Conservation (phyloP, 2,888 invertebrate genomes). For the Apodemia duryi region DNA sequence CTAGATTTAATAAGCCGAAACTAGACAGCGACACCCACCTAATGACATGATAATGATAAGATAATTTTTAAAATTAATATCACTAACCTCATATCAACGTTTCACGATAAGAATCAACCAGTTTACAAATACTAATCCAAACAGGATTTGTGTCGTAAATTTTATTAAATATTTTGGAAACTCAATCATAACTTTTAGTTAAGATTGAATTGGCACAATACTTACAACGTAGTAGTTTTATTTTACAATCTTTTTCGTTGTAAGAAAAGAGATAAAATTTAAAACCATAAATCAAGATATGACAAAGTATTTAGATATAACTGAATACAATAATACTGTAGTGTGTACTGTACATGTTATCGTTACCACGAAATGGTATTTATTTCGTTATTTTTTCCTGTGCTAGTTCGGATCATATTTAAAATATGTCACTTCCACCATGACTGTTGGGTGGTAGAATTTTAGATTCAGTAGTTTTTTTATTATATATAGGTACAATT, state of each 20-base stretch:
- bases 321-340: not conserved
- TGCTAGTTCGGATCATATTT: too few relatives aligned
- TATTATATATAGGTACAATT: too few relatives aligned
- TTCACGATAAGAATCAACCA: conserved; percentile 6
- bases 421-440: too few relatives aligned
- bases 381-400: too few relatives aligned
- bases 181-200: conserved; percentile 54
- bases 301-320: conserved; percentile 3
- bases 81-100: conserved; percentile 38
- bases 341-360: too few relatives aligned
- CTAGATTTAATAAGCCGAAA: too few relatives aligned
- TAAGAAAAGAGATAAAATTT: conserved; percentile 1
- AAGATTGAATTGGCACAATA: conserved; percentile 39
- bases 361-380: too few relatives aligned
- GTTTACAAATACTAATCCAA: conserved; percentile 14
- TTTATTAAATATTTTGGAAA: conserved; percentile 29
- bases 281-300: conserved; percentile 4
- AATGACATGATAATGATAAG: too few relatives aligned
- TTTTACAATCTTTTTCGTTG: not conserved
- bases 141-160: conserved; percentile 15
- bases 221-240: not conserved
- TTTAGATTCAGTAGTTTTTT: too few relatives aligned
- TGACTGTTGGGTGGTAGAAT: too few relatives aligned
- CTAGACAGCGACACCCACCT: too few relatives aligned
- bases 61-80: conserved; percentile 41